Percentiles rank a stretch among this genome's conserved stretches.
phyloP scores from a whole-genome alignment of 2,113 vertebrate species.

The Phrynosoma platyrhinos region DNA sequence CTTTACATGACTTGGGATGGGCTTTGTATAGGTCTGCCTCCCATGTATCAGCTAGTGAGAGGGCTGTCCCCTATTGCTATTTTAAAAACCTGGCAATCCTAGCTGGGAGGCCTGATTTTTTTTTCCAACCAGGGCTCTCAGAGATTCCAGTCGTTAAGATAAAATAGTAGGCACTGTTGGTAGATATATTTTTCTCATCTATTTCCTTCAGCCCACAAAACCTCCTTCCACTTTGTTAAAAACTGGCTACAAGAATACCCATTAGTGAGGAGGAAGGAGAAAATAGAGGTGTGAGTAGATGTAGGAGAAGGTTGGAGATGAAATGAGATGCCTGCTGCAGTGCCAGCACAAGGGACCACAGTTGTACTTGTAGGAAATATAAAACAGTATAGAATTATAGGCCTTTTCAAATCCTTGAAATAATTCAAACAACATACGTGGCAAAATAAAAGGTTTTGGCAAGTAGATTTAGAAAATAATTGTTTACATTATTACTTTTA shows the following conservation, averaged over 20 bases:
- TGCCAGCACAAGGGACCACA: not conserved
- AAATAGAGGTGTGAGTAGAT: not conserved
- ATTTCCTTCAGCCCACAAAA: not conserved
- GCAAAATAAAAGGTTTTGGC: not conserved
- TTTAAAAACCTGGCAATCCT: too few relatives aligned
- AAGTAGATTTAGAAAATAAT: not conserved
- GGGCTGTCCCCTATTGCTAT: too few relatives aligned
- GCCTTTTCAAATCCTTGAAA: not conserved
- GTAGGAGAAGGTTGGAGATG: not conserved
- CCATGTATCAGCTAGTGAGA: too few relatives aligned
- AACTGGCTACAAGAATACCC: not conserved
- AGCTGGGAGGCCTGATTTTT: too few relatives aligned
- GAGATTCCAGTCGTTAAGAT: too few relatives aligned
- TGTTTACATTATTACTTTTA: conserved; percentile 8
- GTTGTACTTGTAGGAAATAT: not conserved
- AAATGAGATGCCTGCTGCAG: not conserved
- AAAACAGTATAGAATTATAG: not conserved
- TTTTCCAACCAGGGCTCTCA: too few relatives aligned
- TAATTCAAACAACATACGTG: not conserved
- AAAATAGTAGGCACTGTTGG: not conserved
- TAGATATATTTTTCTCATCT: not conserved
- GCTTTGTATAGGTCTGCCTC: too few relatives aligned
- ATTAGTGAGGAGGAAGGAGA: not conserved
- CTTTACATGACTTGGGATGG: too few relatives aligned
- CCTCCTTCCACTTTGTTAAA: not conserved